Base-by-base conservation (phyloP, 2,888 invertebrate species). In the Chrysolina haemoptera region DNA sequence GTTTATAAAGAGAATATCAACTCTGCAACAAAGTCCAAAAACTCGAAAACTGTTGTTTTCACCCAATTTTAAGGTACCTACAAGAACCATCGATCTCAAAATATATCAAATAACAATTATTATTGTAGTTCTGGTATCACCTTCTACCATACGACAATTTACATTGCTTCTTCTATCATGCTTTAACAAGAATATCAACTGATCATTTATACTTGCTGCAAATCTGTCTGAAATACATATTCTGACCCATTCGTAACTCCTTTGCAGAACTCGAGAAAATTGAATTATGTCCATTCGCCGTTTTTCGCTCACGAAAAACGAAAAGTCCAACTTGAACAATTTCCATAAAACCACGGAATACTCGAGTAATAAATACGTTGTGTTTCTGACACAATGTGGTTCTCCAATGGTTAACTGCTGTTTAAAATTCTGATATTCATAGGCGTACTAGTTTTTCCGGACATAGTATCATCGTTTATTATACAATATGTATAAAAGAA, bases 311-410 rank as follows among this genome's bases (percentile, higher is more conserved):
- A 2, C 46, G 65, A 65, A 65, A 53, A 65, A 65, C 22, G 41
- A 65, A 48, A 46, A 65, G 41, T 65, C 22, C 12, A 22, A 59
- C 59, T 59, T 59, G 22, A 65, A 65, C 46, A 65, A 43, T 65
- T 65, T 65, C 43, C 65, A 65, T 65, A 48, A 65, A 65, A 65
- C 65, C 48, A 46, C 48, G 22, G 48, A 65, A 65, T 48, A 65
- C 48, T 48, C 65, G 46, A 18, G 46, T 65, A 48, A 65, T 65
- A 65, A 65, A 65, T 65, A 65, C 48, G 65, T 46, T 65, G 65
- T 63, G 63, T 48, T 65, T 65, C 48, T 65, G 65, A 65, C 65
- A 65, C 65, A 65, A 48, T 65, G 43, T 48, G 65, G 65, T 65
- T 41, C 48, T 64, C 41, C 22, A 22, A 48, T 20, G 65, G 14